These are phyloP conservation scores for Tachystola acroxantha DNA, from an alignment of 2,888 invertebrate genomes.

Conservation along the genomic window DNA sequence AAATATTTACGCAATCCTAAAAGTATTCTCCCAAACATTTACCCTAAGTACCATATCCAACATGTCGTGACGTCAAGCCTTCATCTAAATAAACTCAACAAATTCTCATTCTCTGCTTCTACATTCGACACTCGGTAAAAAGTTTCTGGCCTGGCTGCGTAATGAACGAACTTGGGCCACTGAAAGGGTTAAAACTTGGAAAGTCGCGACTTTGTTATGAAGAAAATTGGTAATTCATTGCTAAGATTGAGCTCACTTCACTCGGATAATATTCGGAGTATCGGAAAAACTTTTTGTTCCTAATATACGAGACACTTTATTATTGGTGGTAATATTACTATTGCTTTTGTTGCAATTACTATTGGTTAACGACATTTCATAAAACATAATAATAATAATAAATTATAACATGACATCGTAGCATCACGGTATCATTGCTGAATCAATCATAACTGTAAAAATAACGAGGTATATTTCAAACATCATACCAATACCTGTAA, in stretches of 20 bases:
- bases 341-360: neutral
- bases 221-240: slow-evolving; percentile 64
- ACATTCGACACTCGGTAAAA: slow-evolving; percentile 43
- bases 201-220: slow-evolving; percentile 53
- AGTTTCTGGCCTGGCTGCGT: slow-evolving; percentile 38
- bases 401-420: no score
- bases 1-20: no score
- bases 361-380: no score
- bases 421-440: no score
- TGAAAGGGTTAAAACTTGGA: slow-evolving; percentile 55
- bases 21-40: no score
- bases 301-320: slow-evolving; percentile 23
- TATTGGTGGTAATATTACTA: neutral
- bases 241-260: slow-evolving; percentile 45
- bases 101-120: slow-evolving; percentile 44
- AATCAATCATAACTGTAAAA: no score
- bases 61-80: slow-evolving; percentile 14
- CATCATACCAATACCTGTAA: no score
- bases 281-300: slow-evolving; percentile 42
- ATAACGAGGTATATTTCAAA: no score
- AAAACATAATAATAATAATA: no score
- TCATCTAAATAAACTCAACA: slow-evolving; percentile 40
- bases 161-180: slow-evolving; percentile 58
- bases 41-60: slow-evolving; percentile 26
- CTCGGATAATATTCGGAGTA: slow-evolving; percentile 35